Base-by-base conservation (phyloP, 1,140 invertebrate genomes). In the Achroia grisella region DNA sequence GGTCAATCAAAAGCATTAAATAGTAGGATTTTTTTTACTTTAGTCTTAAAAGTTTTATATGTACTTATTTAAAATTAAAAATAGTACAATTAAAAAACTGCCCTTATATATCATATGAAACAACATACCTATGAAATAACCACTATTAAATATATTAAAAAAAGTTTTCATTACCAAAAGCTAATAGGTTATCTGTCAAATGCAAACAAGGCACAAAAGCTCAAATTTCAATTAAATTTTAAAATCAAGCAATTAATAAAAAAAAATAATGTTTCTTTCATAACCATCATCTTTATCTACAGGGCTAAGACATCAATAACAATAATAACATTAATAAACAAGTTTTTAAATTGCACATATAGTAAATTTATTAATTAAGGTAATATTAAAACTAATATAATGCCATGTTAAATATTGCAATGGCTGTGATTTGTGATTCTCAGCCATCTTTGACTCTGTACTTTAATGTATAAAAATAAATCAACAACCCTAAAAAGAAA, bases 401-500 rank as follows among this genome's bases (percentile, higher is more conserved):
- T 31, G 10, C 14, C 36, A 11, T 14, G 11, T n/a, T 13, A 32
- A 27, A 13, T 11, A 32, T 9, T 31, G 28, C 10, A 5, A 47
- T 17, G 23, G 1, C 28, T 28, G 43, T 44, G 17, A 54, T 57
- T 51, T 44, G 49, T 43, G 39, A 53, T 39, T 55, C 56, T 44
- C 74, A 72, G 77, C 74, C 74, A 78, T 76, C 65, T 78, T 78
- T 72, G 59, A 68, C 57, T 66, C 57, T 61, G 50, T 61, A 35
- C 45, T 64, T 57, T 48, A 60, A 50, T 59, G 60, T 70, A 62
- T 69, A 68, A 73, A 72, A 74, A 71, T 75, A 71, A 71, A 71
- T 64, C 51, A 67, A 57, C 33, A 61, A 56, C 51, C 45, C 41
- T 57, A 54, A 48, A 55, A 36, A 55, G 23, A 63, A 50, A 59